Conservation (phyloP, 2,113 vertebrate species). For the Hemiprocne comata region DNA sequence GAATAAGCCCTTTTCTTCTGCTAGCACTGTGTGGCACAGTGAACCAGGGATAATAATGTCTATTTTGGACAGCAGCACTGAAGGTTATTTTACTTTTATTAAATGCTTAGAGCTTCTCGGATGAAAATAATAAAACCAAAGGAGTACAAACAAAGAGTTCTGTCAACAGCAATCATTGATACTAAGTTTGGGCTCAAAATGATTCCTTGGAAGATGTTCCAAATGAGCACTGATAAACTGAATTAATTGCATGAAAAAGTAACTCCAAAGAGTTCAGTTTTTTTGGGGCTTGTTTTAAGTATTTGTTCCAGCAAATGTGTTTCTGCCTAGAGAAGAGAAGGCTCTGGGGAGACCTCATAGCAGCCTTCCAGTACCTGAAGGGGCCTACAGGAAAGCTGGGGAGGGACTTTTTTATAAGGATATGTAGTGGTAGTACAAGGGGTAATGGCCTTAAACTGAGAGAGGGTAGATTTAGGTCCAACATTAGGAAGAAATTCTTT, state of each 20-base stretch:
- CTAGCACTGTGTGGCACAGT: not conserved
- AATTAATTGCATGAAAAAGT: not conserved
- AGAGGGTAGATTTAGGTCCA: too few species aligned
- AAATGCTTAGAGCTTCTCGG: not conserved
- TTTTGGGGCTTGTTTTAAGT: not conserved
- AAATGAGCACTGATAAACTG: not conserved
- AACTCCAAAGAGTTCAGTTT: not conserved
- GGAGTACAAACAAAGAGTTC: not conserved
- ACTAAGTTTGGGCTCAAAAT: not conserved
- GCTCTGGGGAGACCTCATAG: too few species aligned
- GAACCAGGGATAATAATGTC: not conserved
- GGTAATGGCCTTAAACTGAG: too few species aligned
- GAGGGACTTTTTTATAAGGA: too few species aligned
- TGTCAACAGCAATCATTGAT: not conserved
- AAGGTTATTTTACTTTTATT: not conserved
- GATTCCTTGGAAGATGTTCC: not conserved
- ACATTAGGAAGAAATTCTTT: too few species aligned
- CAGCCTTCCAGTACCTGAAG: too few species aligned
- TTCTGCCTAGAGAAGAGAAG: too few species aligned
- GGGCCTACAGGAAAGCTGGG: too few species aligned
- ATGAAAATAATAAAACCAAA: conserved; percentile 1
- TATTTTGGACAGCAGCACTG: not conserved
- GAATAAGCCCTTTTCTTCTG: not conserved
- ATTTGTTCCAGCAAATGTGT: not conserved
- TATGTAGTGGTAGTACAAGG: too few species aligned